phyloP scores from a whole-genome alignment of 2,797 vertebrate genomes.

The Triplophysa bombifrons region DNA sequence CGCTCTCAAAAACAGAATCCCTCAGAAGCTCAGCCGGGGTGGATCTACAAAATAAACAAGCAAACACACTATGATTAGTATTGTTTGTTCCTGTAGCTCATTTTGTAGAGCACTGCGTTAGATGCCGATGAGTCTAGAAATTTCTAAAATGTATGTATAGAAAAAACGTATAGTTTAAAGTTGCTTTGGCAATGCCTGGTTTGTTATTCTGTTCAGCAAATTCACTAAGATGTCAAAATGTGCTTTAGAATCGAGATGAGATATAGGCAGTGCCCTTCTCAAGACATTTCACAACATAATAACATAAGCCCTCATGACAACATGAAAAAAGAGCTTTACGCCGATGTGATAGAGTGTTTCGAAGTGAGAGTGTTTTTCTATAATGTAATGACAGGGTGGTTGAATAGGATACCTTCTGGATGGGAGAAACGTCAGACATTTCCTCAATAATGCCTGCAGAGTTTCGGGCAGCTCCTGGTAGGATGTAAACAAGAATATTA shows the following conservation, averaged over 20 bases:
- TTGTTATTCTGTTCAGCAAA: not conserved
- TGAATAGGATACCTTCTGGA: constrained; percentile 83
- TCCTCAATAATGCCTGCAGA: constrained; percentile 82
- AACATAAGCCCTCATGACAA: constrained; percentile 35
- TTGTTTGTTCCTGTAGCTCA: no score
- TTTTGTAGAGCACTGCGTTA: no score
- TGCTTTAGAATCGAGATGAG: not conserved
- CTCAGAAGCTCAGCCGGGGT: constrained; percentile 84
- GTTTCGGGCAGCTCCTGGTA: constrained; percentile 86
- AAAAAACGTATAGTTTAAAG: no score
- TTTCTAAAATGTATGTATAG: no score
- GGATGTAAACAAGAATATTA: constrained; percentile 39
- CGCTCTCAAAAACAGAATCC: constrained; percentile 81
- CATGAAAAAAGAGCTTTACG: constrained; percentile 6
- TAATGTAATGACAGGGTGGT: not conserved
- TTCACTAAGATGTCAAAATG: not conserved
- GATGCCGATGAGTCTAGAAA: no score
- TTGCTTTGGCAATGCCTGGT: not conserved
- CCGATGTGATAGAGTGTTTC: no score
- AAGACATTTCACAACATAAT: constrained; percentile 19
- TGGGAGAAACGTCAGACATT: constrained; percentile 92
- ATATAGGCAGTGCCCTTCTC: not conserved
- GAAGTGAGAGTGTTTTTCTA: not conserved
- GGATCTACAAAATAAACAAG: constrained; percentile 69
- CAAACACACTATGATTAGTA: no score